phyloP scores from a whole-genome alignment of 2,113 vertebrate species.

The Erpornis zantholeuca region DNA sequence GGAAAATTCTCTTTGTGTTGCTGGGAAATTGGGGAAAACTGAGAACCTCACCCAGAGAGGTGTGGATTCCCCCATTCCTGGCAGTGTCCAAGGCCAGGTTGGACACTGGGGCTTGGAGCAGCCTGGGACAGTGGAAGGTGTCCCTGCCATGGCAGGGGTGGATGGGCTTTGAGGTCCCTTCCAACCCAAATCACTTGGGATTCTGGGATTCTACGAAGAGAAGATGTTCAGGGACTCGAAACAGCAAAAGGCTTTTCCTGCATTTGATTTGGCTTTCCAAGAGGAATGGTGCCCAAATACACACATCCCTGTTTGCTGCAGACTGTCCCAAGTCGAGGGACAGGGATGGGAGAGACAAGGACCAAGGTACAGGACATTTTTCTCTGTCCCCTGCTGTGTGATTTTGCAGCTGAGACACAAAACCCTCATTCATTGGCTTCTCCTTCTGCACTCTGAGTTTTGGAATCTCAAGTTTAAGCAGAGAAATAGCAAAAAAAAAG shows the following conservation, averaged over 20 bases:
- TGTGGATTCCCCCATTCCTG: too few relatives aligned
- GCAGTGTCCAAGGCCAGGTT: neutral
- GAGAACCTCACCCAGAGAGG: too few relatives aligned
- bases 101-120: neutral
- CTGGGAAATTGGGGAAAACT: too few relatives aligned
- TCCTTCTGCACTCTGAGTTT: rapidly evolving
- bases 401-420: neutral
- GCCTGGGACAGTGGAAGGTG: neutral
- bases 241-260: neutral
- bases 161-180: neutral
- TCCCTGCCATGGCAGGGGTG: neutral
- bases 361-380: neutral
- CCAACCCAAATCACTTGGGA: neutral
- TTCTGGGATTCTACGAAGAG: neutral
- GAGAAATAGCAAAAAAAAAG: neutral
- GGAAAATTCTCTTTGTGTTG: too few relatives aligned
- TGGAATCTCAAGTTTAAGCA: neutral
- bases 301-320: neutral
- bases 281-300: neutral
- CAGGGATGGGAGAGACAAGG: neutral
- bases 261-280: neutral
- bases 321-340: neutral
- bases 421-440: neutral
- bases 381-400: neutral
- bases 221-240: neutral